These are phyloP conservation scores for Thomomys bottae DNA, from an alignment of 2,113 vertebrate species.

Conservation along the genomic window DNA sequence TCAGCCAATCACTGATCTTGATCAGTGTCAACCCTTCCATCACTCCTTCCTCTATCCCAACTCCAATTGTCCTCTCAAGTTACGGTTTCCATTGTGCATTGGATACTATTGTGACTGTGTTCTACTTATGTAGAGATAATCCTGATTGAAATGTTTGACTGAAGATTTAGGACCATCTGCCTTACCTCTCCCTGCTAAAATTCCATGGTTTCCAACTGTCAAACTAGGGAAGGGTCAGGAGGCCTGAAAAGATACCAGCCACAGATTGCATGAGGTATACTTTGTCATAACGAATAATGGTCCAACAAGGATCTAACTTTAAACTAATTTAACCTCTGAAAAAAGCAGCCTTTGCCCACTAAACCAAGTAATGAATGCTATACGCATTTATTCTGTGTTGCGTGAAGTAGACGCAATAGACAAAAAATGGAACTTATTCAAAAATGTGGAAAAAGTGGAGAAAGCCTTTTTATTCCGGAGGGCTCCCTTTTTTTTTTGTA, in stretches of 20 bases:
- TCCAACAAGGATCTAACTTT: background rate
- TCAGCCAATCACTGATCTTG: no score
- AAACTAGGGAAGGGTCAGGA: background rate
- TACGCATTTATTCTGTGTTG: background rate
- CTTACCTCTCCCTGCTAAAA: background rate
- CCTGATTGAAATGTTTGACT: background rate
- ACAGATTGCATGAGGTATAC: background rate
- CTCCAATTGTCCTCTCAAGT: no score
- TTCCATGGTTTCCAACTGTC: background rate
- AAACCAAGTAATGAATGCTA: background rate
- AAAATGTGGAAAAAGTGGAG: background rate
- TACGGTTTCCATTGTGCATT: no score
- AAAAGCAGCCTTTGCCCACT: background rate
- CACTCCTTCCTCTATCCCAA: no score
- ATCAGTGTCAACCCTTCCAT: no score
- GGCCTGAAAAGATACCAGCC: background rate
- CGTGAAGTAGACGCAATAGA: background rate
- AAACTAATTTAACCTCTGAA: background rate
- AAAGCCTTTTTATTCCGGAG: background rate
- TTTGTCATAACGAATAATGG: background rate
- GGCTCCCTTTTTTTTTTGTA: background rate
- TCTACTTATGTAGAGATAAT: no score
- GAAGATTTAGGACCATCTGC: slow-evolving; percentile 33
- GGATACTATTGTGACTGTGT: no score
- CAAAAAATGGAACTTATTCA: background rate